Evolutionary conservation across 2,888 invertebrate species (phyloP).

Genomic region (Didymodactylos carnosus): DNA sequence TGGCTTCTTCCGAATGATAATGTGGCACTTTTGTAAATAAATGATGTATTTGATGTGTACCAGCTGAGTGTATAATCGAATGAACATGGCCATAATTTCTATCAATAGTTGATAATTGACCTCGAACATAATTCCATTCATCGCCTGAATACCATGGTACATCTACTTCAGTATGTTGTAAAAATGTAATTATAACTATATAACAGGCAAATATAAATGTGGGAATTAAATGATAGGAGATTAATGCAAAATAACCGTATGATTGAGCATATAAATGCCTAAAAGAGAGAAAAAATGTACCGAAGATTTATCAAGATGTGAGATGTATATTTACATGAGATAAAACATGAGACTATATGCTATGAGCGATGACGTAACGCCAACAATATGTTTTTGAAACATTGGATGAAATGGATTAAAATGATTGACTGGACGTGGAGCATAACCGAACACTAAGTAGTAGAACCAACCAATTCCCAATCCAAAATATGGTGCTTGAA

Average conservation of each 20-base stretch:
- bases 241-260: constrained; percentile 19
- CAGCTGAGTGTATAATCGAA: constrained; percentile 25
- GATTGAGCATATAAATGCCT: background rate
- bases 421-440: constrained; percentile 22
- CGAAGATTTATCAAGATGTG: too few relatives aligned
- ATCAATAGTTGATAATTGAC: constrained; percentile 29
- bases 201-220: constrained; percentile 25
- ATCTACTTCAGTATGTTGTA: constrained; percentile 28
- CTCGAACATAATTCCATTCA: constrained; percentile 27
- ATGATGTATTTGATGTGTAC: constrained; percentile 22
- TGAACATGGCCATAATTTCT: constrained; percentile 29
- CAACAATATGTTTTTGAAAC: constrained; percentile 18
- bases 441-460: constrained; percentile 24
- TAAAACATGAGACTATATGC: constrained; percentile 14
- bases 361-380: constrained; percentile 17
- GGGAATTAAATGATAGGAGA: constrained; percentile 22
- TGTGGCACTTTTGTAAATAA: constrained; percentile 23
- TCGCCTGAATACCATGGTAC: constrained; percentile 27
- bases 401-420: constrained; percentile 20
- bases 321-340: background rate
- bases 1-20: constrained; percentile 22
- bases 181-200: constrained; percentile 26
- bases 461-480: constrained; percentile 25
- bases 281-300: constrained; percentile 15
- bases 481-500: constrained; percentile 21